Evolutionary conservation across 2,797 vertebrate genomes (phyloP), one percentile per base, ranked within the genome.

Genomic region (Aldrovandia affinis): DNA sequence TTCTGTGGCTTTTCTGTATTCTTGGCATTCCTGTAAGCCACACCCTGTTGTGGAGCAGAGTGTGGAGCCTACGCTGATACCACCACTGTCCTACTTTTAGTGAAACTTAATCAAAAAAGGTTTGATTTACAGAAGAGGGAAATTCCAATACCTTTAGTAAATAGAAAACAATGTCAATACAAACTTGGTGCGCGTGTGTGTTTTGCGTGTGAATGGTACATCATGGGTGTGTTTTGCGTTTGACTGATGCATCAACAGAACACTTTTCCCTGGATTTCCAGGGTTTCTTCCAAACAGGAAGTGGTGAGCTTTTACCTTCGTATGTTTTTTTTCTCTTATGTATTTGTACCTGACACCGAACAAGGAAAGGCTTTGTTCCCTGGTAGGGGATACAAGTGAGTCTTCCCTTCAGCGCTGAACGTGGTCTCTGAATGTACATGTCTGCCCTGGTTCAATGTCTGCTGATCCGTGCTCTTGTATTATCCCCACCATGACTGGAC

Each of bases 321-420:
- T 78, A 55, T 42, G 63, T n/a, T 18, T 63, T 79, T n/a, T 52
- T 44, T 68, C 47, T 33, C 3, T 54, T 3, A 22, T 57, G 50
- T 78, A 55, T 61, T 9, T 55, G 4, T 70, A 47, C 9, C 83
- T 52, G 61, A 81, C 54, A 39, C 61, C 59, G 44, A 86, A 86
- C 85, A 78, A 77, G 61, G 79, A 54, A 77, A 82, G 80, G 80
- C 57, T 28, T 79, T 83, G 30, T 59, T 81, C 70, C 39, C 20
- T 44, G 54, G 82, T 83, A 79, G 83, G 82, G 85, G 82, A 86
- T 50, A 63, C 83, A 81, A 82, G 83, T 0, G 36, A 78, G 63
- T 79, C 82, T 87, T 88, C 44, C n/a, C 83, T 87, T 81, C 12
- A 55, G 79, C 75, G 81, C 87, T 77, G 83, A 82, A 85, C 85